Conservation (phyloP, 2,113 vertebrate species). For the Copsychus sechellarum region DNA sequence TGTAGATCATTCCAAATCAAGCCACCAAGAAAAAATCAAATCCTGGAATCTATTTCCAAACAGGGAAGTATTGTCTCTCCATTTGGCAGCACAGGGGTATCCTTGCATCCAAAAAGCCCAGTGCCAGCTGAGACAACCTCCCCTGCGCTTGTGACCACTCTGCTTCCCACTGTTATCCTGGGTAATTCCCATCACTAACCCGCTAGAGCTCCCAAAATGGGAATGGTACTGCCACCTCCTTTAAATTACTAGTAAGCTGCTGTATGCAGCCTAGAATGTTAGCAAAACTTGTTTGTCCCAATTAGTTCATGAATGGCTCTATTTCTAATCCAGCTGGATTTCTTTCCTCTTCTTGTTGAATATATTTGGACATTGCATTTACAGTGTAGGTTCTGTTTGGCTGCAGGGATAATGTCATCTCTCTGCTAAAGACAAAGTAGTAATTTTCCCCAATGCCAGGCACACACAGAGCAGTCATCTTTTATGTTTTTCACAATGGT, state of each 20-base stretch:
- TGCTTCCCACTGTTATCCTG: neutral
- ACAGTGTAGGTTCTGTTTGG: constrained; percentile 15
- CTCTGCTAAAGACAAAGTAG: constrained; percentile 51
- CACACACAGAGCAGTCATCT: constrained; percentile 21
- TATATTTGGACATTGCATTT: constrained; percentile 18
- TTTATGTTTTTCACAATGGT: constrained; percentile 54
- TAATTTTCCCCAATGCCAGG: constrained; percentile 49
- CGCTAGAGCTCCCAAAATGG: neutral
- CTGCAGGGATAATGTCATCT: constrained; percentile 52
- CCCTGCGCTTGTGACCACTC: neutral
- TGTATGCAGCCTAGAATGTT: neutral
- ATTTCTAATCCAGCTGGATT: constrained; percentile 21
- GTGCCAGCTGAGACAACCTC: neutral
- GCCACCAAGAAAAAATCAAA: neutral
- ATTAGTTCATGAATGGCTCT: neutral
- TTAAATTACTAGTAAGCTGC: neutral
- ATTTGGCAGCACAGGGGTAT: neutral
- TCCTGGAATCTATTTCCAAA: neutral
- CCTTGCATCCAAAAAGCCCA: neutral
- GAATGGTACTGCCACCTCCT: neutral
- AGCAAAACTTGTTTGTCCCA: neutral
- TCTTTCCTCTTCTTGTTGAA: neutral
- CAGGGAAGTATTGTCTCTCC: neutral
- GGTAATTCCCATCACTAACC: neutral
- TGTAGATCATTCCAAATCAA: neutral